Base-by-base conservation (phyloP, 2,797 vertebrate species). In the Pteronotus mesoamericanus region DNA sequence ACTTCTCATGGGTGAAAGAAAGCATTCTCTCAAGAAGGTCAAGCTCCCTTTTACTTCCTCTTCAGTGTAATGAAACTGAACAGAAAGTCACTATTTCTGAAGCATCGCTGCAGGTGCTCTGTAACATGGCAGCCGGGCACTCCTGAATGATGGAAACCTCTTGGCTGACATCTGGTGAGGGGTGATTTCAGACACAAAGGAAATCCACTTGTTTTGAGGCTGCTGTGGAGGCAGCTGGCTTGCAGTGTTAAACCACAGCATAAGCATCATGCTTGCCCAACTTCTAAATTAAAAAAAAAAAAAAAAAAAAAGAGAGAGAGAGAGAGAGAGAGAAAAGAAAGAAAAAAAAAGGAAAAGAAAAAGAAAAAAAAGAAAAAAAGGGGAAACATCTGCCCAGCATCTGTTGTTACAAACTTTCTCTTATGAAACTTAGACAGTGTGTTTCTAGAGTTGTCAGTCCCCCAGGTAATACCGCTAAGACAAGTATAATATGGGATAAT, bases 361-460 rank as follows among this genome's bases (percentile, higher is more conserved):
- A 22, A 44, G n/a, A 48, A 24, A 18, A 37, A 19, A 26, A 69
- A 59, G 34, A 51, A 48, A 51, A 51, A 9, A 37, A 66, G 6
- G 24, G 19, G 42, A 92, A 89, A 86, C 94, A 97, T 95, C 79
- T 97, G 95, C 46, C 68, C 19, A 83, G 72, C 46, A 78, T 95
- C 82, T 95, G 92, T 90, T 90, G 39, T 34, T 89, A 72, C 32
- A 68, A 84, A 42, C 11, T 8, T 34, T 92, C 93, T 95, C 51
- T 59, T 57, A 14, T 14, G 39, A 94, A 80, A 32, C 42, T 93
- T 59, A 71, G 34, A 68, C 57, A 89, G 57, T 66, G 44, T 66
- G 22, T 77, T 96, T n/a, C 71, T 83, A 53, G 55, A 95, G 96
- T 86, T 83, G 42, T 93, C 68, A 69, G 51, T 82, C 94, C 9